Conservation (phyloP, 2,797 vertebrate genomes). For the Atherinosoma microstoma region DNA sequence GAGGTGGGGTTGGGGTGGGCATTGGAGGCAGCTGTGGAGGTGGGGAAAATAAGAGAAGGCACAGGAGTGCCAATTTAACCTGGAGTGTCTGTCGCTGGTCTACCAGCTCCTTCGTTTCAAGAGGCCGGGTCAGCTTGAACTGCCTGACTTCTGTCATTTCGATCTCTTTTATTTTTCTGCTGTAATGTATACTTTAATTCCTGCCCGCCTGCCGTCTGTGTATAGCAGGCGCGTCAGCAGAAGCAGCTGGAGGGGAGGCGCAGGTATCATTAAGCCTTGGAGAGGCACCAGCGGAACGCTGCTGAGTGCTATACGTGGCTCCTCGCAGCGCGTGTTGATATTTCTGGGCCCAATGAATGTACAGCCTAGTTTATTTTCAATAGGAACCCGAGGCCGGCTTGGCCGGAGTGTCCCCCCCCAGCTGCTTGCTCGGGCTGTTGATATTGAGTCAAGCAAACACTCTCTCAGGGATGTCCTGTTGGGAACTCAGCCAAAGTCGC, state of each 20-base stretch:
- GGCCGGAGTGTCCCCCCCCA: slow-evolving; percentile 24
- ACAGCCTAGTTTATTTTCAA: slow-evolving; percentile 81
- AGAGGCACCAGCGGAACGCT: slow-evolving; percentile 68
- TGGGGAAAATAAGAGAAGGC: slow-evolving; percentile 82
- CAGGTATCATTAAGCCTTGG: slow-evolving; percentile 95
- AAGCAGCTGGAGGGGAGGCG: slow-evolving; percentile 90
- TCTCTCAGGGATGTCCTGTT: slow-evolving; percentile 86
- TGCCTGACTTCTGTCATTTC: slow-evolving; percentile 99
- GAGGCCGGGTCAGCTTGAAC: slow-evolving; percentile 98
- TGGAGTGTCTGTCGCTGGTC: slow-evolving; percentile 92
- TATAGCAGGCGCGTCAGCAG: slow-evolving; percentile 51
- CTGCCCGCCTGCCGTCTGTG: slow-evolving; percentile 70
- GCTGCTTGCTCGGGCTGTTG: slow-evolving; percentile 79
- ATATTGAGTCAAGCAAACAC: slow-evolving; percentile 84
- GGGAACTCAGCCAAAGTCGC: slow-evolving; percentile 79
- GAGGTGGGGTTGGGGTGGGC: slow-evolving; percentile 22
- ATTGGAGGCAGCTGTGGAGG: slow-evolving; percentile 56
- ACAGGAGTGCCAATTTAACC: slow-evolving; percentile 97
- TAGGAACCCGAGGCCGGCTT: slow-evolving; percentile 68
- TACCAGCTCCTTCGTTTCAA: slow-evolving; percentile 90
- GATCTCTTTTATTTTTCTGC: slow-evolving; percentile 93
- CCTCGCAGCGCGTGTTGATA: slow-evolving; percentile 72
- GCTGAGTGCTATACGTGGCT: slow-evolving; percentile 71
- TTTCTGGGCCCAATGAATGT: slow-evolving; percentile 69
- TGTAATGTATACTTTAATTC: slow-evolving; percentile 98